Evolutionary conservation across 2,113 vertebrate species (phyloP), one percentile per base, ranked within the genome.

Genomic region (Piaya cayana): DNA sequence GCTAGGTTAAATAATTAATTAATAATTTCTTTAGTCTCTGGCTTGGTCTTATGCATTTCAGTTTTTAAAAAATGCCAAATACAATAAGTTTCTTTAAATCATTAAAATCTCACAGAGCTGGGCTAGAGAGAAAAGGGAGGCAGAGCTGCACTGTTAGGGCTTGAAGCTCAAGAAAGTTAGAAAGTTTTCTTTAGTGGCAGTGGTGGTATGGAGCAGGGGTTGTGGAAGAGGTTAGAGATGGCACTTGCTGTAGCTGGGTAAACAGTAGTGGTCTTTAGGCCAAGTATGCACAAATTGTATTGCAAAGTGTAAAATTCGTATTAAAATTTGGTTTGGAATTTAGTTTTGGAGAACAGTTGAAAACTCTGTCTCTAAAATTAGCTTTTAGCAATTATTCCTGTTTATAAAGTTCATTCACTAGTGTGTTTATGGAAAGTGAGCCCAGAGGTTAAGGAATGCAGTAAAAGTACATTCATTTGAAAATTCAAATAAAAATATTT

Each of bases 401-500:
- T 94, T 96, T 96, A 90, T 90, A 94, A 96, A 92, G 68, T 93
- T 94, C 92, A 92, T 96, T 96, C 94, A 94, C 88, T 34, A 88
- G 62, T 53, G 29, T 96, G 95, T 96, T 93, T 96, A 95, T 94
- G 94, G 94, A 97, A 97, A 96, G 88, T 84, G 60, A 96, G 80
- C 88, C 92, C 94, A 89, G 90, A 95, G 93, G 49, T 82, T 90
- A 95, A 96, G 94, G 95, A 96, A 93, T 88, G 90, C 76, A 94
- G 92, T 94, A 92, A 93, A 96, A 96, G 60, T 86, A 90, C 90
- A 94, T 96, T 97, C 79, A 95, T 88, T 83, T 94, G 68, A 97
- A 97, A 96, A 95, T 95, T 95, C 85, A 94, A 94, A 93, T 95
- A 94, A 95, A 96, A 94, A 96, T 94, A 96, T 95, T 96, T 96